Evolutionary conservation across 2,888 invertebrate species (phyloP), one percentile per base, ranked within the genome.

Genomic region (Plebejus anna): DNA sequence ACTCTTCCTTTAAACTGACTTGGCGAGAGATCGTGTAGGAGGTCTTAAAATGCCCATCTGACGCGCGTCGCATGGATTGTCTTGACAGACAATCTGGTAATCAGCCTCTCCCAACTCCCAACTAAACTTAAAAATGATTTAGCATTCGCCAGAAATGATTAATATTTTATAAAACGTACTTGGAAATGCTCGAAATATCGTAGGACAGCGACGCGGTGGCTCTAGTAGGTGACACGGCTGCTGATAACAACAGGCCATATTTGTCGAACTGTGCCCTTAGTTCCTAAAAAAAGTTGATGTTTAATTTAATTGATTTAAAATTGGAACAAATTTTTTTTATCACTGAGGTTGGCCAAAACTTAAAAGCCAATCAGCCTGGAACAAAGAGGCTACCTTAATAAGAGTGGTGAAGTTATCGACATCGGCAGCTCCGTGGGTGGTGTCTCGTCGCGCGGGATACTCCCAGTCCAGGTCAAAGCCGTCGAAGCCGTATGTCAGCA

Each of bases 401-500:
- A 96, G 85, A 7, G 81, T 80, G 0, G 91, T 90, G 78, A 92
- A 96, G 82, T 95, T 95, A 5, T 91, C 81, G 1, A 91, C 82
- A 77, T 96, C 95, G 0, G 84, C 87, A 9, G 77, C 66, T 0
- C 88, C 89, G 38, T 95, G 89, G 0, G 88, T 86, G 0, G 89
- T 82, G 78, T 95, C 95, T 55, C 95, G 87, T 72, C 95, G 94
- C 75, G 90, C 94, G 0, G 96, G 96, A 81, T 96, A 96, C 82
- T 96, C 96, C 96, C 97, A 97, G 84, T 97, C 96, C 0, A 97
- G 75, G 82, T 97, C 96, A 0, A 97, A 88, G 1, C 97, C 97
- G 82, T 97, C 96, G 79, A 97, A 97, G 0, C 91, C 91, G 81
- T 96, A 89, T 3, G 89, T 88, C 61, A 88, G 82, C 0, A 96